Base-by-base conservation (phyloP, 2,888 invertebrate species). In the Monopis laevigella region DNA sequence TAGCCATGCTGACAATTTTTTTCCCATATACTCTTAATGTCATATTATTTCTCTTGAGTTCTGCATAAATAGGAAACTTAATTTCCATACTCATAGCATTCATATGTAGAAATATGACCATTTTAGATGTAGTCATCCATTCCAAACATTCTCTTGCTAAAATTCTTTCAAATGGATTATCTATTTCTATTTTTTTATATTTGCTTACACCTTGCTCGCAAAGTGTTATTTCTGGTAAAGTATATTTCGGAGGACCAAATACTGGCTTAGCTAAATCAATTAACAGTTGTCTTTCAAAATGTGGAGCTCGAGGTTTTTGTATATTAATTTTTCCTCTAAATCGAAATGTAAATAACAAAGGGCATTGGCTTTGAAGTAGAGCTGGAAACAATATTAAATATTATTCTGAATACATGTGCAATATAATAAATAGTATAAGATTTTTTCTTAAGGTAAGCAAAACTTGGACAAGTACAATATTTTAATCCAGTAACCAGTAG, bases 261-360 rank as follows among this genome's bases (percentile, higher is more conserved):
- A 73, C 72, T 0, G 92, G 91, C 54, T 85, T 82, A 0, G 87
- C 67, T n/a, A 91, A 68, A 48, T 85, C 85, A 34, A 88, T 62
- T 29, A 88, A 77, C 49, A 84, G 80, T 12, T 88, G 88, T 48
- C 87, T 84, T 48, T 85, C 84, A 57, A 85, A 90, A 62, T 90
- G 89, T 1, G 89, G 87, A 39, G 84, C 70, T 54, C 82, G 83
- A 1, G 93, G 93, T 48, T 78, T 85, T 61, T 90, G 88, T 29
- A 93, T 85, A 56, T 93, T 92, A 40, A 92, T 88, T 73, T 91
- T 90, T 2, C 88, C 87, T 14, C 88, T 82, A 60, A 84, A 89
- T 50, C 92, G 80, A 58, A 86, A 86, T 4, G 84, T 80, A 52
- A 87, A 65, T 11, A 81, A 46, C n/a, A 83, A 56, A 1, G 82